phyloP scores from a whole-genome alignment of 2,113 vertebrate genomes.

The Malurus cyaneus region DNA sequence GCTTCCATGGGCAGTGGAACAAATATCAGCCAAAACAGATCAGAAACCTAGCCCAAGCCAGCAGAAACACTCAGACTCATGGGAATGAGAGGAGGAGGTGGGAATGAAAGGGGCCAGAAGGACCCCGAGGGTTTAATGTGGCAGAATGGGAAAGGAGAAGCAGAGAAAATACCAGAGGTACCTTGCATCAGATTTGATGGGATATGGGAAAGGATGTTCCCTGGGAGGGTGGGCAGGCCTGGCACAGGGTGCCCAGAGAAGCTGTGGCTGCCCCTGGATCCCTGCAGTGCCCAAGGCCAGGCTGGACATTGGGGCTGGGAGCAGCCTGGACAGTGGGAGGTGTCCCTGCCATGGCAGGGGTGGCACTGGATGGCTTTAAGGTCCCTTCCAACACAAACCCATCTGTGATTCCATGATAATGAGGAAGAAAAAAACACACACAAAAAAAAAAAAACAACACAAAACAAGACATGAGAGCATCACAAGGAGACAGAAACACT shows the following conservation, averaged over 20 bases:
- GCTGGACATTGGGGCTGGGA: accelerated
- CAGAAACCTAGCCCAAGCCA: background rate
- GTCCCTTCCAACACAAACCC: accelerated
- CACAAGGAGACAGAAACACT: accelerated
- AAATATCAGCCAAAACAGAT: background rate
- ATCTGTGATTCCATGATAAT: background rate
- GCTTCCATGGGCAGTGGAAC: background rate
- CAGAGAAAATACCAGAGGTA: background rate
- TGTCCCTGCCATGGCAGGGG: background rate
- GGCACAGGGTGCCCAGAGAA: background rate
- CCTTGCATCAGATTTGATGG: background rate
- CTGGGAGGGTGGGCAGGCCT: background rate
- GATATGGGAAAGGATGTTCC: background rate
- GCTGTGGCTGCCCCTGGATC: background rate
- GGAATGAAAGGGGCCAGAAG: background rate
- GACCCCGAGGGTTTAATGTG: background rate
- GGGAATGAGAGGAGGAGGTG: background rate
- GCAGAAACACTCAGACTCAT: background rate
- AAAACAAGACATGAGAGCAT: background rate
- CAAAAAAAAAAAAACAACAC: background rate
- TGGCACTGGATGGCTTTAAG: accelerated
- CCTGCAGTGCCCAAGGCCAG: background rate
- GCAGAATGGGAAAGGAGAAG: background rate
- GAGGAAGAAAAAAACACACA: accelerated
- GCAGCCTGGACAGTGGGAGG: background rate